Percentiles rank a stretch among this genome's conserved stretches.
Conservation (phyloP, 2,797 vertebrate genomes). For the Megaceryle alcyon region DNA sequence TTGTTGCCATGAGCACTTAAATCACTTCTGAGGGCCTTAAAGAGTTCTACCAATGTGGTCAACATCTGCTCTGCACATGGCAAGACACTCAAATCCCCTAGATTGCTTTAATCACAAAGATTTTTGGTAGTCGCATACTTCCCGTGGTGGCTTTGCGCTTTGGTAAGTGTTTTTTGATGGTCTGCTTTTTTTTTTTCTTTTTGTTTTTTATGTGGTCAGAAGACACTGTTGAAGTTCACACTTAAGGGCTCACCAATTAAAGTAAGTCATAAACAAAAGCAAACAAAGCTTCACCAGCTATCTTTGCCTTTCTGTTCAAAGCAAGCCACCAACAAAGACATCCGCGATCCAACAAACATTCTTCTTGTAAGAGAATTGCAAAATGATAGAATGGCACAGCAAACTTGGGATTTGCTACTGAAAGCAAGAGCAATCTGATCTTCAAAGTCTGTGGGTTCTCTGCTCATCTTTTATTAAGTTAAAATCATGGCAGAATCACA, state of each 20-base stretch:
- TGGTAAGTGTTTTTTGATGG: constrained; percentile 12
- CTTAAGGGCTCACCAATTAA: background rate
- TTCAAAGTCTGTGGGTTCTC: background rate
- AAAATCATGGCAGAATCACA: background rate
- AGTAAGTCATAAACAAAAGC: background rate
- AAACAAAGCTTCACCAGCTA: background rate
- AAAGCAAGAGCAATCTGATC: background rate
- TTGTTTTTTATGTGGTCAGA: background rate
- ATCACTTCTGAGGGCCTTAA: background rate
- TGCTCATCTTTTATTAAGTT: background rate
- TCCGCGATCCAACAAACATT: background rate
- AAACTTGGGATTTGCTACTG: background rate
- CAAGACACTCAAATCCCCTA: background rate
- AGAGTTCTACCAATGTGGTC: background rate
- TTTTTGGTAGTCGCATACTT: background rate
- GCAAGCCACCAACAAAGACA: background rate
- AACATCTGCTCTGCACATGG: background rate
- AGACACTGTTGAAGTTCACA: background rate
- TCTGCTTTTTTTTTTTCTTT: background rate
- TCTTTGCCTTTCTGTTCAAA: background rate
- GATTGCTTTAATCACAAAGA: background rate
- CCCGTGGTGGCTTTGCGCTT: constrained; percentile 53
- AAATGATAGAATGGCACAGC: background rate
- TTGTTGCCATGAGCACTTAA: background rate
- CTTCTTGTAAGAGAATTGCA: rapidly evolving